Evolutionary conservation across 2,797 vertebrate species (phyloP), one percentile per base, ranked within the genome.

Genomic region (Sebastes diaconus): DNA sequence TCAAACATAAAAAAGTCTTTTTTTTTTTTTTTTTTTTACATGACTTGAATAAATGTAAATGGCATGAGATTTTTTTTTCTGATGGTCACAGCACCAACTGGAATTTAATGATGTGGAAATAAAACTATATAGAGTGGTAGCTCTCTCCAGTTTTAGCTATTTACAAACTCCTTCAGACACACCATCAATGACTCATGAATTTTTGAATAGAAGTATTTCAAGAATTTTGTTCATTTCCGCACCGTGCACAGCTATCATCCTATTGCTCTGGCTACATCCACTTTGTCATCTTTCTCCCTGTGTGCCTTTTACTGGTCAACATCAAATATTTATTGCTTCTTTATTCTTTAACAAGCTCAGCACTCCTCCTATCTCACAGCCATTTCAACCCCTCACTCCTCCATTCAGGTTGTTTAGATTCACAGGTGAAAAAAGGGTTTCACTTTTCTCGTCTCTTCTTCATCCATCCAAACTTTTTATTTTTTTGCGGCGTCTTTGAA

Each of bases 291-390:
- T 83, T 81, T 83, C 84, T 86, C 84, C 80, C 81, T 11, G 65
- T 85, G 91, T 87, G 85, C 90, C 88, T 87, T 91, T 90, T 88
- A 87, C 86, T 88, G 87, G 87, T 94, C 91, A 92, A 73, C 82
- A 93, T 96, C 86, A 95, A 95, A 95, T 94, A 95, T 95, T 95
- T 96, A 96, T 96, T 96, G 95, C 95, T 96, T 95, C 91, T 95
- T 95, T 88, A 91, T 91, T 93, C 88, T 92, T 94, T 91, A 86
- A 90, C 84, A 88, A 91, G 85, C 80, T 80, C 84, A 85, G 90
- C 89, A 74, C 90, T 89, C 70, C 83, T 89, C 70, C 83, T 80
- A 67, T 84, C 77, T 88, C 79, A 50, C 75, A 75, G 87, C 80
- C 79, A 78, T 64, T 79, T 70, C 77, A 60, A 6, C 30, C 75